Evolutionary conservation across 2,113 vertebrate species (phyloP).

Genomic region (Mobula hypostoma): DNA sequence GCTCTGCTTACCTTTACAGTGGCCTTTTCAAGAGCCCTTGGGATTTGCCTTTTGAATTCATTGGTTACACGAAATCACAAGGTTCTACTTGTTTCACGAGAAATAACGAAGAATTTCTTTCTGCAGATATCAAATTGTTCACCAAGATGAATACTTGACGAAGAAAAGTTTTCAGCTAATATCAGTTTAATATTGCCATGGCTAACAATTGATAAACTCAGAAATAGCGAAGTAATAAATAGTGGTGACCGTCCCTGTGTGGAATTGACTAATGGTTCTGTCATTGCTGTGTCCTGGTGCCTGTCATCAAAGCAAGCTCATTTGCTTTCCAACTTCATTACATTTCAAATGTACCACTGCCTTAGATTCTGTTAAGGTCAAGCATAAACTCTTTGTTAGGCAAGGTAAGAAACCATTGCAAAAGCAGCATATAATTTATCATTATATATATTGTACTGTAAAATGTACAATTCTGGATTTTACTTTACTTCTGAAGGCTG

Average conservation of each 20-base stretch:
- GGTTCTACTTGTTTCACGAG: no score
- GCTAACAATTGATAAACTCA: slow-evolving; percentile 6
- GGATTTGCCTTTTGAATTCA: no score
- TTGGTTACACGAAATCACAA: no score
- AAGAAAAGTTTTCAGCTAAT: neutral
- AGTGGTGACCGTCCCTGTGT: slow-evolving; percentile 26
- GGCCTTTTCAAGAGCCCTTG: no score
- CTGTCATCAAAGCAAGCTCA: slow-evolving; percentile 37
- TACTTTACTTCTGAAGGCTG: neutral
- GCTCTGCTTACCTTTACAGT: no score
- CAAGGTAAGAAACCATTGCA: slow-evolving; percentile 20
- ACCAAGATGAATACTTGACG: neutral
- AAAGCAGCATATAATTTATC: neutral
- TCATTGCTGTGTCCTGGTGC: slow-evolving; percentile 37
- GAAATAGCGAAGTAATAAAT: slow-evolving; percentile 39
- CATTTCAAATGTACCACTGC: slow-evolving; percentile 17
- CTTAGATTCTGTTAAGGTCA: slow-evolving; percentile 30
- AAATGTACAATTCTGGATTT: neutral
- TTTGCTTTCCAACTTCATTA: slow-evolving; percentile 37
- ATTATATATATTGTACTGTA: neutral
- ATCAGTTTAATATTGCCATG: neutral
- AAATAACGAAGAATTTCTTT: no score
- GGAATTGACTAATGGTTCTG: slow-evolving; percentile 39
- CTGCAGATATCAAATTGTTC: no score
- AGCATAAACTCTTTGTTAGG: slow-evolving; percentile 20